phyloP scores from a whole-genome alignment of 64 coral and sea anemone species.

The Porites australiensis region DNA sequence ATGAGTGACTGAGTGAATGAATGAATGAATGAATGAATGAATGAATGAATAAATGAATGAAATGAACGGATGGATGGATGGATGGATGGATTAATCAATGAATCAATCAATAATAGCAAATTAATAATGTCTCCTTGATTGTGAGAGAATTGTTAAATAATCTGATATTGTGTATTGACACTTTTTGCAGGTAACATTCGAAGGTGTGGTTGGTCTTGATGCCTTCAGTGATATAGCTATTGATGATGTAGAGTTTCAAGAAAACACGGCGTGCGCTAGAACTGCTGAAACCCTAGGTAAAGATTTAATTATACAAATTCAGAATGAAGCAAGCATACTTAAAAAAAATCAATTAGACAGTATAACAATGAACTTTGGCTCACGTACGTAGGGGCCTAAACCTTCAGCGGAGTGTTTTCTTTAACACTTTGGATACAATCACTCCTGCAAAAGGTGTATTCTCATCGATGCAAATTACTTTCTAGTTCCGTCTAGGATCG shows the following conservation, averaged over 20 bases:
- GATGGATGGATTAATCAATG: too few species aligned
- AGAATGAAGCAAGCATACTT: too few species aligned
- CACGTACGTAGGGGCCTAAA: too few species aligned
- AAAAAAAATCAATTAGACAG: background rate
- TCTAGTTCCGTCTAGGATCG: constrained; percentile 63
- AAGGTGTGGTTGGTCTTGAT: constrained; percentile 64
- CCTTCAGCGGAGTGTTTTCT: background rate
- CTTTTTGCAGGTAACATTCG: constrained; percentile 64
- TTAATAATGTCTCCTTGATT: background rate
- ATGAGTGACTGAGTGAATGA: too few species aligned
- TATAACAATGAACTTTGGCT: too few species aligned
- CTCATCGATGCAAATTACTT: too few species aligned
- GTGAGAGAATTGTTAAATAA: background rate
- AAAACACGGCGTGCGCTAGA: constrained; percentile 57
- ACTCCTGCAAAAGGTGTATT: too few species aligned
- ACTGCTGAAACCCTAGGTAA: constrained; percentile 68
- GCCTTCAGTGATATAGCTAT: constrained; percentile 81
- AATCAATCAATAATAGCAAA: too few species aligned
- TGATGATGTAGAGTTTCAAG: constrained; percentile 71
- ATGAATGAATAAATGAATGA: too few species aligned
- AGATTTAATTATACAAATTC: background rate
- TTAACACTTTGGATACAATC: background rate
- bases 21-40: too few species aligned
- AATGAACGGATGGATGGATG: too few species aligned
- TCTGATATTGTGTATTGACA: background rate